These are phyloP conservation scores for Amyelois transitella DNA, from an alignment of 1,140 invertebrate species.

Conservation along the genomic window DNA sequence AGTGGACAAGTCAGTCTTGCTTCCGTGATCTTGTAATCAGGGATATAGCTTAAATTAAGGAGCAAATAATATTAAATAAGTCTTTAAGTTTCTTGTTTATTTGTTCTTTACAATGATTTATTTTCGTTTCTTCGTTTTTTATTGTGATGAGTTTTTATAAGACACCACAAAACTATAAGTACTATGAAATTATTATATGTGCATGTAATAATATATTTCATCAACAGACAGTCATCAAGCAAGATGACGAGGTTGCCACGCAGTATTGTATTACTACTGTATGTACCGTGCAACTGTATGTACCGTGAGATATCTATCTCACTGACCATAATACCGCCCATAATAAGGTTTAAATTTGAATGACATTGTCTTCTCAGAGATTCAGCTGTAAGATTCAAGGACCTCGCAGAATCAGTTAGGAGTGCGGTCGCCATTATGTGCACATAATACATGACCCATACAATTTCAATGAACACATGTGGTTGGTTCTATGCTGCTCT, in stretches of 20 bases:
- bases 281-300: background rate
- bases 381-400: background rate
- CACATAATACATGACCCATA: background rate
- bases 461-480: too few species aligned
- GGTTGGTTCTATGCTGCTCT: too few species aligned
- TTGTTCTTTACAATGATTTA: too few species aligned
- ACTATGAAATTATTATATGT: too few species aligned
- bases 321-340: background rate
- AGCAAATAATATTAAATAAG: too few species aligned
- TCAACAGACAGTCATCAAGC: background rate
- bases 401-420: background rate
- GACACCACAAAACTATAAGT: too few species aligned
- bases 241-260: background rate
- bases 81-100: too few species aligned
- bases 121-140: too few species aligned
- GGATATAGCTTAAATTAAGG: too few species aligned
- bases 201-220: background rate
- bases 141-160: too few species aligned
- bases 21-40: too few species aligned
- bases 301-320: background rate
- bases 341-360: background rate
- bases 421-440: background rate
- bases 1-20: too few species aligned
- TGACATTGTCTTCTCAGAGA: background rate
- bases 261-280: background rate